phyloP scores from a whole-genome alignment of 2,113 vertebrate genomes.

The Erinaceus europaeus region DNA sequence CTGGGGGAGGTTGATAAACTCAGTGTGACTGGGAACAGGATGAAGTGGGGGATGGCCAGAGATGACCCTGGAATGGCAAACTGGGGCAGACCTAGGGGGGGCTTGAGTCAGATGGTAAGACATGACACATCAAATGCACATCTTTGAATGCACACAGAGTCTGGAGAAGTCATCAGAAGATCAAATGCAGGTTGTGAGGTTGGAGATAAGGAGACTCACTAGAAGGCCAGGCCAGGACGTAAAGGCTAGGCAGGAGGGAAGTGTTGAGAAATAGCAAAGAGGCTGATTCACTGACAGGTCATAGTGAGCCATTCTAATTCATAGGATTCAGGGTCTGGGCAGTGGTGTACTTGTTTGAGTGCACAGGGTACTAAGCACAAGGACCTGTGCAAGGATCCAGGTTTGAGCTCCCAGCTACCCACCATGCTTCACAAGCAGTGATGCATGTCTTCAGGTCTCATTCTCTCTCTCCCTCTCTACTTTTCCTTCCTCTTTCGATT shows the following conservation, averaged over 20 bases:
- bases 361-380: no score
- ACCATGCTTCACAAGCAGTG: no score
- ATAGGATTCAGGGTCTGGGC: background rate
- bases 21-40: background rate
- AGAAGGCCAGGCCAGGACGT: background rate
- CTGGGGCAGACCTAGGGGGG: background rate
- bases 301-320: background rate
- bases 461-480: background rate
- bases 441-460: background rate
- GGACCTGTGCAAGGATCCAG: no score
- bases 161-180: background rate
- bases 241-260: background rate
- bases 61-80: background rate
- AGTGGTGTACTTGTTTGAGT: background rate
- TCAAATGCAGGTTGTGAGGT: background rate
- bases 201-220: background rate
- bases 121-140: background rate
- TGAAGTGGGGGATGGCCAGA: background rate
- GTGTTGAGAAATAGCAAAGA: background rate
- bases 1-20: background rate
- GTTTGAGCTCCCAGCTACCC: no score
- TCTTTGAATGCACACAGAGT: background rate
- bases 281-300: background rate
- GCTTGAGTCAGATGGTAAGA: no score
- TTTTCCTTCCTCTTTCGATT: no score